Conservation (phyloP, 1,140 invertebrate genomes). For the Rhyzopertha dominica region DNA sequence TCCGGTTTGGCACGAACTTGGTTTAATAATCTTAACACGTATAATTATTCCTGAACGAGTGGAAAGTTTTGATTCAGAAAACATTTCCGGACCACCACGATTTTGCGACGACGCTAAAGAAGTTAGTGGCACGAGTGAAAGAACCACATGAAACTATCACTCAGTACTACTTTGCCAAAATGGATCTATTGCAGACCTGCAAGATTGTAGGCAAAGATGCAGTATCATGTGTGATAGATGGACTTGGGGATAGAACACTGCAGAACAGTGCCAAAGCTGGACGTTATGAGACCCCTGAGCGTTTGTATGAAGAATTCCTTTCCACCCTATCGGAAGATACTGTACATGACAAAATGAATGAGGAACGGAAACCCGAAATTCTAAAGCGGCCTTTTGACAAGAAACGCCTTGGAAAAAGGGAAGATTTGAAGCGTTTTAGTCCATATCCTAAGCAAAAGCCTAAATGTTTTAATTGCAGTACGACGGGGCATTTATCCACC, state of each 20-base stretch:
- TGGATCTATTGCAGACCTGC: slow-evolving; percentile 30
- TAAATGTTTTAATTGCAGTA: too few species aligned
- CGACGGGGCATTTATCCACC: too few species aligned
- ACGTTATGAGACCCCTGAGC: slow-evolving; percentile 27
- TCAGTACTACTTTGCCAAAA: slow-evolving; percentile 29
- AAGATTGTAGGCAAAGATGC: slow-evolving; percentile 30
- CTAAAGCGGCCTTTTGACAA: too few species aligned
- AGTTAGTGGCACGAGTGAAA: slow-evolving; percentile 24
- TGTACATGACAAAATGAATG: slow-evolving; percentile 10
- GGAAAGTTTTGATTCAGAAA: slow-evolving; percentile 29
- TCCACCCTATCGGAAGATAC: slow-evolving; percentile 21
- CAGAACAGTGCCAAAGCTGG: slow-evolving; percentile 23
- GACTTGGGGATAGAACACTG: slow-evolving; percentile 26
- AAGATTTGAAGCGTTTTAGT: too few species aligned
- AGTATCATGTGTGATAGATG: slow-evolving; percentile 32
- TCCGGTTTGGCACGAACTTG: slow-evolving; percentile 30
- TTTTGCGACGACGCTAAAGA: slow-evolving; percentile 24
- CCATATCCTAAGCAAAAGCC: too few species aligned
- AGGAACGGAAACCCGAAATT: too few species aligned
- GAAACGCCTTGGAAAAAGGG: too few species aligned
- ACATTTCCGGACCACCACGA: slow-evolving; percentile 30
- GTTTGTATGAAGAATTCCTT: slow-evolving; percentile 26
- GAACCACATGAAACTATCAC: slow-evolving; percentile 25
- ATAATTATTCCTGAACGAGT: slow-evolving; percentile 32
- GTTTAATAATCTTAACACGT: slow-evolving; percentile 26